A percentile compares a stretch with the other conserved stretches of the same genome.
Conservation (phyloP, 2,113 vertebrate genomes). For the Perca flavescens region DNA sequence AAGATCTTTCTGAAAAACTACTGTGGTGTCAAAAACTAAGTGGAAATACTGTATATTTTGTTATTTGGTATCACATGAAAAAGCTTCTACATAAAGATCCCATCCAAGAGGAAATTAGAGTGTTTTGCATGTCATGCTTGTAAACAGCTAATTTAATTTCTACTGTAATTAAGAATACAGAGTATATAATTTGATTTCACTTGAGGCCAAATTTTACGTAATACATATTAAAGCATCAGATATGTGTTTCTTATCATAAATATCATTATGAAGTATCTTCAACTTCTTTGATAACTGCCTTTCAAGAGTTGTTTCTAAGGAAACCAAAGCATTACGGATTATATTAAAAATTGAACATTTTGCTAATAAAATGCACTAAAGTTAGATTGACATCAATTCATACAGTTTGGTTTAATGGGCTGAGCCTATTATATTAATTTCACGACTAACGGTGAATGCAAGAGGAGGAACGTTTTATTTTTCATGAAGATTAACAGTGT, state of each 20-base stretch:
- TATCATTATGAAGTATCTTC: constrained; percentile 10
- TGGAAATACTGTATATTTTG: constrained; percentile 6
- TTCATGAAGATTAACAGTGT: constrained; percentile 1
- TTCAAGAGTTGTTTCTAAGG: not conserved
- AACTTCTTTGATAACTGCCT: not conserved
- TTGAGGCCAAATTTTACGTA: not conserved
- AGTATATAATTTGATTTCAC: not conserved
- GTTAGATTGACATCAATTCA: not conserved
- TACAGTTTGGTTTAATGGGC: not conserved
- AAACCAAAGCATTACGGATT: constrained; percentile 31
- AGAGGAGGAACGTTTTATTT: not conserved
- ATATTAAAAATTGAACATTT: not conserved
- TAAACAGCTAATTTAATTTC: not conserved
- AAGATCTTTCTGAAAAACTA: not conserved
- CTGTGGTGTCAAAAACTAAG: not conserved
- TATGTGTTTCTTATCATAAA: not conserved
- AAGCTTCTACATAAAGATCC: not conserved
- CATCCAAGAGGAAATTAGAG: not conserved
- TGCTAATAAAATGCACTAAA: not conserved
- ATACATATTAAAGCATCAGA: not conserved
- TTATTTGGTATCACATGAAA: not conserved
- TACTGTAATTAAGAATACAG: not conserved
- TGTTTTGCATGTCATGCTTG: not conserved
- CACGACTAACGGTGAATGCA: not conserved
- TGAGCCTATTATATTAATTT: not conserved